These are phyloP conservation scores for Drosophila mercatorum DNA, from an alignment of 2,888 invertebrate species.

Conservation along the genomic window DNA sequence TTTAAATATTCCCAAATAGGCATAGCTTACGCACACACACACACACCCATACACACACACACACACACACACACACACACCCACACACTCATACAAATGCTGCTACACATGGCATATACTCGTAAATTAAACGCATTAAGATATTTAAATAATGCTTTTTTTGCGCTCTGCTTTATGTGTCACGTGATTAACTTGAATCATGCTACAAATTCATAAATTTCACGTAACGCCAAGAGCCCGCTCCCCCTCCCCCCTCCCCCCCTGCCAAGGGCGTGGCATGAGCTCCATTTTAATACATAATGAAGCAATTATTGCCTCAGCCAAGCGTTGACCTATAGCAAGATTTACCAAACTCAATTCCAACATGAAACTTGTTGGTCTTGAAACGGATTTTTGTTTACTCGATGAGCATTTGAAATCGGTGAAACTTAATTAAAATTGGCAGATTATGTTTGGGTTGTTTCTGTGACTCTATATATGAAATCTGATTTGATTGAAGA, in stretches of 20 bases:
- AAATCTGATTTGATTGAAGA: not conserved
- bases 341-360: constrained; percentile 22
- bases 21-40: constrained; percentile 16
- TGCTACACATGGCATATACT: constrained; percentile 61
- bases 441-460: not conserved
- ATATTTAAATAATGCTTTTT: constrained; percentile 74
- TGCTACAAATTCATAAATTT: constrained; percentile 76
- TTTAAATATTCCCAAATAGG: constrained; percentile 63
- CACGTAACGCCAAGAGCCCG: constrained; percentile 29
- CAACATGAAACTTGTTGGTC: constrained; percentile 1
- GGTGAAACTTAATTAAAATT: not conserved
- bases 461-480: not conserved
- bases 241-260: not conserved
- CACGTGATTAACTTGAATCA: constrained; percentile 73
- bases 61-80: not conserved
- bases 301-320: constrained; percentile 41
- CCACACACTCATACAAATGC: constrained; percentile 22
- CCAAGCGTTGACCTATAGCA: constrained; percentile 18
- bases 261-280: constrained; percentile 6
- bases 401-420: not conserved
- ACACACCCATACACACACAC: too few species aligned
- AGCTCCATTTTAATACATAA: constrained; percentile 35
- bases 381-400: not conserved
- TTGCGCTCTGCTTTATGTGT: constrained; percentile 44
- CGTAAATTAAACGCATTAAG: constrained; percentile 79